Conservation (phyloP, 2,888 invertebrate genomes). For the Eugnorisma glareosa region DNA sequence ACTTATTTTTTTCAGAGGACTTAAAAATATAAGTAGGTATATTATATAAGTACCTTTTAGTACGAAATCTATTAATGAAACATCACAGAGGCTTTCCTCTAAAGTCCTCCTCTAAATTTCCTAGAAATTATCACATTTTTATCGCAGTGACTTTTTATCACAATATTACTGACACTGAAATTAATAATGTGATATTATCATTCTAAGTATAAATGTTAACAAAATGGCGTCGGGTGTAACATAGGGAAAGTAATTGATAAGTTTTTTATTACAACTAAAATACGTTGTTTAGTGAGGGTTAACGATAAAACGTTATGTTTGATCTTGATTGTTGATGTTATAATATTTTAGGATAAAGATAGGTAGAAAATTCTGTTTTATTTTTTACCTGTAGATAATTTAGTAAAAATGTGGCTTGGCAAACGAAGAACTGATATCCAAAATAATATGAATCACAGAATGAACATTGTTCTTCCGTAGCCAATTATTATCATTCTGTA, state of each 20-base stretch:
- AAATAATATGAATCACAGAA: background rate
- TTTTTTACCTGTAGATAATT: background rate
- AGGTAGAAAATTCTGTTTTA: background rate
- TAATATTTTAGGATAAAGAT: conserved; percentile 10
- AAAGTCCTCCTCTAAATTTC: background rate
- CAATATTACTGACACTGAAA: conserved; percentile 17
- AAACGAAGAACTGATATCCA: background rate
- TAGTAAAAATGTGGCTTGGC: background rate
- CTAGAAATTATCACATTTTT: conserved; percentile 14
- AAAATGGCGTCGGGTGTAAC: conserved; percentile 20
- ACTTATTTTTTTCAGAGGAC: conserved; percentile 23
- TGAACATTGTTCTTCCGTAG: background rate
- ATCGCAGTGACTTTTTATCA: conserved; percentile 6
- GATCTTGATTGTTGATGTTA: conserved; percentile 21
- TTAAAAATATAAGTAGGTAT: background rate
- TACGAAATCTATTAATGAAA: conserved; percentile 5
- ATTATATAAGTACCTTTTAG: background rate
- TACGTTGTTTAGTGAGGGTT: background rate
- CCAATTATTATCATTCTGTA: background rate
- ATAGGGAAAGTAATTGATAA: conserved; percentile 2
- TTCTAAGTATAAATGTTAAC: conserved; percentile 3
- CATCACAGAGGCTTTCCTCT: conserved; percentile 15
- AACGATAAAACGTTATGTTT: background rate
- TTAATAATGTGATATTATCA: conserved; percentile 40
- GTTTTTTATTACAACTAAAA: background rate